Evolutionary conservation across 2,888 invertebrate genomes (phyloP), one percentile per base, ranked within the genome.

Genomic region (Latrodectus elegans): DNA sequence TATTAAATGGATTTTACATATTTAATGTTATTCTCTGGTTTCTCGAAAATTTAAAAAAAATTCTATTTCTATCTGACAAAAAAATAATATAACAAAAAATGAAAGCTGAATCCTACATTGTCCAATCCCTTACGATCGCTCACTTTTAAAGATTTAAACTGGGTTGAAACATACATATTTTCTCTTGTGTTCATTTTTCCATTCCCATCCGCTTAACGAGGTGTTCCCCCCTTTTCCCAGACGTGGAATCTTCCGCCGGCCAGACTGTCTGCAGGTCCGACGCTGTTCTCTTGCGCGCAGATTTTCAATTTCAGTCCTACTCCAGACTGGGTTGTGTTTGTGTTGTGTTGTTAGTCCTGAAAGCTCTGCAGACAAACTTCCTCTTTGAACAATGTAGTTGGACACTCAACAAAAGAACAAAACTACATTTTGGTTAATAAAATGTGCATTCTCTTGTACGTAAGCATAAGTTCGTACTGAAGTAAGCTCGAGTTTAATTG

Each of bases 231-330:
- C 80, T 75, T 53, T 22, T 64, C 53, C 15, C n/a, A 38, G 67
- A 71, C 51, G 71, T 86, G 86, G 81, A 64, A 81, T 76, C 81
- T 75, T 80, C 86, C 86, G 76, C 75, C 78, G 84, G 86, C 80
- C 80, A 86, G 86, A 86, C 86, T 70, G 86, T 86, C 86, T 86
- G 86, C 81, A 75, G 75, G 72, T 75, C 68, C 17, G 68, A 74
- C 84, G 78, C 73, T 78, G 78, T 53, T 76, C 74, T 75, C 53
- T 67, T 60, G n/a, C 26, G 17, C 67, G 67, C 67, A 68, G 70
- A 75, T 52, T 64, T 17, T 72, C 81, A 81, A 65, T 38, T 75
- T 52, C n/a, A 64, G 49, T 64, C 51, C 14, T 49, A 49, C 55
- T 73, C 22, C 65, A 73, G 53, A 65, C 51, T 4, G 65, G 49